These are phyloP conservation scores for Sarcophaga subvicina DNA, from an alignment of 2,888 invertebrate species.

Conservation along the genomic window DNA sequence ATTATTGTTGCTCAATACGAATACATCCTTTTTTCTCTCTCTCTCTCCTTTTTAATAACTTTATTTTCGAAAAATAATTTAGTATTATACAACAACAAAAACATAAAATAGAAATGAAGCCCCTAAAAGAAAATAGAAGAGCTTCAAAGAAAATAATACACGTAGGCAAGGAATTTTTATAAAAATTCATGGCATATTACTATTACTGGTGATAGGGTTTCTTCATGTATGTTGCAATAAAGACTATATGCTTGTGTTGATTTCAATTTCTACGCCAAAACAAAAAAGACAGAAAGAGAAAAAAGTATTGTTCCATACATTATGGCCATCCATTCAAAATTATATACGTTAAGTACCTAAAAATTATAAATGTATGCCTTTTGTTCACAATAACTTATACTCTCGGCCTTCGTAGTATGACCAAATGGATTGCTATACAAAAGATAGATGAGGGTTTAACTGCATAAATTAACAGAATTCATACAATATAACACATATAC, in stretches of 20 bases:
- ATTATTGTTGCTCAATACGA: slow-evolving; percentile 15
- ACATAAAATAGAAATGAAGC: not conserved
- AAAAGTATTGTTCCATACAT: not conserved
- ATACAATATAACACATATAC: not conserved
- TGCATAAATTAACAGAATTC: slow-evolving; percentile 18
- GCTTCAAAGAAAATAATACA: too few relatives aligned
- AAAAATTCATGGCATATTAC: too few relatives aligned
- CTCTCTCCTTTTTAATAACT: slow-evolving; percentile 3
- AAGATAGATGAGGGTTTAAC: slow-evolving; percentile 27
- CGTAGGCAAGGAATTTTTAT: too few relatives aligned
- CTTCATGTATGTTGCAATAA: too few relatives aligned
- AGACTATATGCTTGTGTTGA: not conserved
- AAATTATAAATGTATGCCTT: slow-evolving; percentile 20
- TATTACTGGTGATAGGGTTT: too few relatives aligned
- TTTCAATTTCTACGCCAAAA: slow-evolving; percentile 29
- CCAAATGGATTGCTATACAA: not conserved
- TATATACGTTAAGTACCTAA: slow-evolving; percentile 30
- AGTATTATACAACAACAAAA: slow-evolving; percentile 2
- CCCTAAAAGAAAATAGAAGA: not conserved
- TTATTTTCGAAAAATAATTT: slow-evolving; percentile 42
- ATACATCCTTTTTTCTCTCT: not conserved
- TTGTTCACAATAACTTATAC: not conserved
- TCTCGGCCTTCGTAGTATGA: not conserved
- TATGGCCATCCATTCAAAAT: not conserved
- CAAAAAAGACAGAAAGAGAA: not conserved